Conservation (phyloP, 2,113 vertebrate species). For the Pachycephala philippinensis region DNA sequence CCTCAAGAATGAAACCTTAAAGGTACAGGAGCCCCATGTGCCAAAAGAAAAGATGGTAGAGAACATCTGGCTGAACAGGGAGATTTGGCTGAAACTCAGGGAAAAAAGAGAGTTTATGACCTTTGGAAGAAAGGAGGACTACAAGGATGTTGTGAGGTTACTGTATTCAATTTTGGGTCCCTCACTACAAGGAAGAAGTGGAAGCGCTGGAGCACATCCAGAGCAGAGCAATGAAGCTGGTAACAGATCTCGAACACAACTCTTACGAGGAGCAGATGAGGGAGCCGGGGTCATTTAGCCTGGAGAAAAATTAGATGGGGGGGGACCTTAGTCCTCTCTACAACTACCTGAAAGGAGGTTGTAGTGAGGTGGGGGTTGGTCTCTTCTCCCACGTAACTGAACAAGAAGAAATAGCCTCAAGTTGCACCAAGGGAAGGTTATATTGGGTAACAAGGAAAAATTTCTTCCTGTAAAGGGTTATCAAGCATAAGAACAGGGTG, state of each 20-base stretch:
- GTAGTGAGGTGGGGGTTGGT: fast-evolving
- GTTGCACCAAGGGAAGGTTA: background rate
- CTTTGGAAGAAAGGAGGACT: background rate
- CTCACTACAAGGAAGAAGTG: background rate
- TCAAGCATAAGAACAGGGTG: background rate
- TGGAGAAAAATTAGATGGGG: background rate
- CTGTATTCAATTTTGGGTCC: background rate
- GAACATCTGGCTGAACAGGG: background rate
- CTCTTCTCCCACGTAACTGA: background rate
- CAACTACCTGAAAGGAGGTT: background rate
- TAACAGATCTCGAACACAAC: background rate
- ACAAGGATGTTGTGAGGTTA: background rate
- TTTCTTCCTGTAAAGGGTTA: background rate
- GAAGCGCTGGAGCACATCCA: background rate
- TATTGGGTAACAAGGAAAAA: background rate
- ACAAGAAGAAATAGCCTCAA: background rate
- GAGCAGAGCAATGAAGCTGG: background rate
- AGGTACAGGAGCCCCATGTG: background rate
- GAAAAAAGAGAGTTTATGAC: background rate
- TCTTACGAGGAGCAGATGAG: background rate
- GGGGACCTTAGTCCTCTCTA: too few species aligned
- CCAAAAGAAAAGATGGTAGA: background rate
- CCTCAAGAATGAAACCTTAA: background rate
- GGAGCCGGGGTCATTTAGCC: background rate
- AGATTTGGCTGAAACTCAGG: background rate